Percentiles rank a stretch among this genome's conserved stretches.
Conservation (phyloP, 2,113 vertebrate genomes). For the Onychostruthus taczanowskii region DNA sequence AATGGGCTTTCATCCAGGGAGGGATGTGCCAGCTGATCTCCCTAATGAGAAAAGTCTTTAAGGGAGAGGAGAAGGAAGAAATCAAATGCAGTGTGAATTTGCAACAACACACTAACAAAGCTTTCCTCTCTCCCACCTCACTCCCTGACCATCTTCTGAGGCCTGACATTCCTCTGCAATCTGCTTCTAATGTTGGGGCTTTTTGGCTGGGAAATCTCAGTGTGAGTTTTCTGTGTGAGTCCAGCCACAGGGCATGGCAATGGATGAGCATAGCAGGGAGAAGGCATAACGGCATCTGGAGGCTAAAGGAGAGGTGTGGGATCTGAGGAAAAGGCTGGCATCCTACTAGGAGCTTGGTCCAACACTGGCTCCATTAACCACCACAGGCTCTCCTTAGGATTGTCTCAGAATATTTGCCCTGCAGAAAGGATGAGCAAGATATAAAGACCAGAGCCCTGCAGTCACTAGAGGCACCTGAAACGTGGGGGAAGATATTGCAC, state of each 20-base stretch:
- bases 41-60: background rate
- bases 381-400: background rate
- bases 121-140: background rate
- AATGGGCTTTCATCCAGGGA: background rate
- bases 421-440: background rate
- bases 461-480: background rate
- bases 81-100: background rate
- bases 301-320: background rate
- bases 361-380: background rate
- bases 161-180: background rate
- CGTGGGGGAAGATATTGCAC: rapidly evolving
- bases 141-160: background rate
- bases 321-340: background rate
- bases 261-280: background rate
- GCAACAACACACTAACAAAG: rapidly evolving
- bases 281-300: background rate
- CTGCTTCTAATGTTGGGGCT: background rate
- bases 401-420: background rate
- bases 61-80: background rate
- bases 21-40: background rate
- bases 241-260: rapidly evolving
- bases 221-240: background rate
- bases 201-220: background rate
- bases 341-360: background rate
- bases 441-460: background rate